Evolutionary conservation across 2,797 vertebrate species (phyloP), one percentile per base, ranked within the genome.

Genomic region (Tangara arthus): DNA sequence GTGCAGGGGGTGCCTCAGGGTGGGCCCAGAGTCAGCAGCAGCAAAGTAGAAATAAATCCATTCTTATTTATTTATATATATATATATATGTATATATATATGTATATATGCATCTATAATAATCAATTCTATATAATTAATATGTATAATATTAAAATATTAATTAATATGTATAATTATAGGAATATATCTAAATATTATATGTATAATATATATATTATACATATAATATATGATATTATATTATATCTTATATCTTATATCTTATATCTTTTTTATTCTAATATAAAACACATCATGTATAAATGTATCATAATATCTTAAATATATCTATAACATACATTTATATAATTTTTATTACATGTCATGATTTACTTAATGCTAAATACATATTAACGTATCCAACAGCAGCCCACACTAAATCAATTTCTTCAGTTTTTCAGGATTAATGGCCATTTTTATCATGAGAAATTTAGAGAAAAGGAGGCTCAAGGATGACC

Each of bases 231-330:
- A n/a, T n/a, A n/a, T n/a, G n/a, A n/a, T n/a, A n/a, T n/a, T n/a
- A n/a, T n/a, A n/a, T n/a, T n/a, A n/a, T n/a, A n/a, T n/a, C n/a
- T n/a, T n/a, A n/a, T n/a, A n/a, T n/a, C n/a, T n/a, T 37, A 23
- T 19, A 13, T 30, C 41, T 47, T 30, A 11, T 41, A 26, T 32
- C 0, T 1, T 2, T 18, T 72, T 30, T 30, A 34, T n/a, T 39
- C 15, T 34, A 7, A 11, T 39, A 47, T 13, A 41, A 24, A 27
- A 2, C 9, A 14, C 8, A 11, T n/a, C 2, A 17, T 18, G 6
- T 12, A 21, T 32, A 27, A 15, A 49, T 35, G 7, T 12, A 20
- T 50, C 8, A 24, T 53, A 9, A 22, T 27, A 32, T 12, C n/a
- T 32, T 15, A 39, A 15, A 39, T 39, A 39, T 39, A 39, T 39